Evolutionary conservation across 2,113 vertebrate genomes (phyloP).

Genomic region (Antennarius striatus): DNA sequence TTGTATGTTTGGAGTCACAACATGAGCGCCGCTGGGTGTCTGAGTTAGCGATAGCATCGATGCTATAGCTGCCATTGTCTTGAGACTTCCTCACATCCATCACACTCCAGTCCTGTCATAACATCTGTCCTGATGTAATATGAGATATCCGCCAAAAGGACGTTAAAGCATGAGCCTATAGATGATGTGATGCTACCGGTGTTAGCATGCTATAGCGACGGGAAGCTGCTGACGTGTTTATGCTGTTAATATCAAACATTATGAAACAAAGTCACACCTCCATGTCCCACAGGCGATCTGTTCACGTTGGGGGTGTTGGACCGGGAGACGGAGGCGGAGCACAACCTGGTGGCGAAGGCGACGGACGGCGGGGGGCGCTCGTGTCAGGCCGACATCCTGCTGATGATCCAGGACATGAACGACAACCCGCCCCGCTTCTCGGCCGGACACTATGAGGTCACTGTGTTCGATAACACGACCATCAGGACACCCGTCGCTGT

Average conservation of each 20-base stretch:
- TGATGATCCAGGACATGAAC: slow-evolving; percentile 88
- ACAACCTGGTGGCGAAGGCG: slow-evolving; percentile 87
- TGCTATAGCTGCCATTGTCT: slow-evolving; percentile 6
- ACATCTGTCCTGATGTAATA: background rate
- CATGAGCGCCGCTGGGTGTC: slow-evolving; percentile 5
- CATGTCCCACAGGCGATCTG: slow-evolving; percentile 82
- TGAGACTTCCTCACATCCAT: slow-evolving; percentile 14
- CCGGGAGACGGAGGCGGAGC: slow-evolving; percentile 82
- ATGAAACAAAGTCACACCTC: background rate
- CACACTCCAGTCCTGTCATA: slow-evolving; percentile 14
- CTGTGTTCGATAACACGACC: slow-evolving; percentile 94
- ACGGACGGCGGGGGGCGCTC: slow-evolving; percentile 92
- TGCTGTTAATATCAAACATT: too few relatives aligned
- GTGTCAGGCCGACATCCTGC: slow-evolving; percentile 87
- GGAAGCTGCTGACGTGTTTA: too few relatives aligned
- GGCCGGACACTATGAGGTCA: slow-evolving; percentile 87
- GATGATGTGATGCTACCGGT: too few relatives aligned
- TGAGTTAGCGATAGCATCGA: slow-evolving; percentile 20
- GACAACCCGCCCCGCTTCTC: slow-evolving; percentile 92
- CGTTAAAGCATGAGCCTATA: too few relatives aligned
- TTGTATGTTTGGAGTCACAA: slow-evolving; percentile 16
- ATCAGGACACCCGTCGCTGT: slow-evolving; percentile 90
- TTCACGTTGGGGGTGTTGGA: slow-evolving; percentile 85
- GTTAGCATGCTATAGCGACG: too few relatives aligned
- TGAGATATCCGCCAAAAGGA: too few relatives aligned